Conservation (phyloP, 2,797 vertebrate genomes). For the Lacerta agilis region DNA sequence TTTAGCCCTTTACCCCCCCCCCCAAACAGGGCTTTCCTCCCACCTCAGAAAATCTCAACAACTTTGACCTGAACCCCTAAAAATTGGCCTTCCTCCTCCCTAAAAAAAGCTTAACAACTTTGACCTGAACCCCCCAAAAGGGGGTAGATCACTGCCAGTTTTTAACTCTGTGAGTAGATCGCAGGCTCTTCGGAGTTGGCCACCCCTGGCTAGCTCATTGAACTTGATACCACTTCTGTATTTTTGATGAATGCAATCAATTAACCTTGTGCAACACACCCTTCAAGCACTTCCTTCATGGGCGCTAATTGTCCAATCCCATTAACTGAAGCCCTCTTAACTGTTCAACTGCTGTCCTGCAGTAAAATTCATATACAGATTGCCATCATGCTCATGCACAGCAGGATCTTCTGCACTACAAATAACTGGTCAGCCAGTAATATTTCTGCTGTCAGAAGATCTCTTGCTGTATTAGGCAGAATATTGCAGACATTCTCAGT, state of each 20-base stretch:
- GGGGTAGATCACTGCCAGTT: no score
- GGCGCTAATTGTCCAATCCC: neutral
- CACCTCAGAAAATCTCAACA: no score
- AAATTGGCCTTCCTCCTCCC: no score
- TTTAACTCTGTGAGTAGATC: no score
- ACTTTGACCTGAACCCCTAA: no score
- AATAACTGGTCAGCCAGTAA: neutral
- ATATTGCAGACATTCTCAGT: neutral
- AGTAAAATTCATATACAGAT: neutral
- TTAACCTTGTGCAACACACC: neutral
- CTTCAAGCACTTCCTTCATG: neutral
- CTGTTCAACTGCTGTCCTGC: neutral
- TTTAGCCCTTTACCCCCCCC: no score
- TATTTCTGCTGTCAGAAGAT: neutral
- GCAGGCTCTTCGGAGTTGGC: no score
- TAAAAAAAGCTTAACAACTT: no score
- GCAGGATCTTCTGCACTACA: neutral
- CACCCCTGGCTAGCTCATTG: neutral
- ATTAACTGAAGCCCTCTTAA: neutral
- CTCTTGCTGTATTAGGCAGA: neutral
- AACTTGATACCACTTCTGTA: neutral
- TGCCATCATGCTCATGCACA: neutral
- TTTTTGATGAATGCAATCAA: neutral
- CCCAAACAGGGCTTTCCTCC: no score
- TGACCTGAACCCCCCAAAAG: no score